Evolutionary conservation across 2,888 invertebrate species (phyloP), one percentile per base, ranked within the genome.

Genomic region (Sylvicola cinctus): DNA sequence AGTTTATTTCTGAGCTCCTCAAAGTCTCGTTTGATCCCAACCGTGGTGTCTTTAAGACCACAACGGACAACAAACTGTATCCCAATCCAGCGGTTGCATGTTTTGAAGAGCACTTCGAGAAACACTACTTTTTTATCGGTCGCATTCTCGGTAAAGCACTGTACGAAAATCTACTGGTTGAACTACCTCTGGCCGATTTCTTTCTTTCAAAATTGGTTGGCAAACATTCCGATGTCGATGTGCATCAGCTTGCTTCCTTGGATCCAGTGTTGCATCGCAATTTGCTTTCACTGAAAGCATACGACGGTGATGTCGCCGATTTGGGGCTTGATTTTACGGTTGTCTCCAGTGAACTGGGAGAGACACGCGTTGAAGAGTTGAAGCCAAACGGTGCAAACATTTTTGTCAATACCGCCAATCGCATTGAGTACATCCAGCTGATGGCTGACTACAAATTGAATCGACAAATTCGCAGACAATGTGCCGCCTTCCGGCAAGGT

Each of bases 11-110:
- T 2, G 93, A 95, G 55, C 63, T 96, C 8, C 66, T 96, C 17
- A 90, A 87, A 65, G 87, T 91, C 0, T 84, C 85, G 1, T 95
- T 95, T 51, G 93, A 96, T 62, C 93, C 96, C 0, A 93, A 93
- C 54, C 66, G 95, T 35, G 96, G 96, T 0, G 78, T 96, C 52
- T 93, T 93, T 52, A 60, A 69, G 41, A 53, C 88, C 23, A 93
- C 93, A 4, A 76, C 77, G 40, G 91, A 95, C 55, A 84, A 90
- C 51, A 75, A 87, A 60, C 60, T 98, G 26, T 98, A 95, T 55
- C 96, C 96, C 0, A 96, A 95, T 60, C 96, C 96, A 0, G 79
- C 83, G 33, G 88, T 90, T 4, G 72, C 77, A 45, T 62, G 90
- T 36, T 60, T 90, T n/a, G 73, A 84, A 27, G 76, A 79, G 17